Evolutionary conservation across 2,888 invertebrate genomes (phyloP).

Genomic region (Andrena camellia): DNA sequence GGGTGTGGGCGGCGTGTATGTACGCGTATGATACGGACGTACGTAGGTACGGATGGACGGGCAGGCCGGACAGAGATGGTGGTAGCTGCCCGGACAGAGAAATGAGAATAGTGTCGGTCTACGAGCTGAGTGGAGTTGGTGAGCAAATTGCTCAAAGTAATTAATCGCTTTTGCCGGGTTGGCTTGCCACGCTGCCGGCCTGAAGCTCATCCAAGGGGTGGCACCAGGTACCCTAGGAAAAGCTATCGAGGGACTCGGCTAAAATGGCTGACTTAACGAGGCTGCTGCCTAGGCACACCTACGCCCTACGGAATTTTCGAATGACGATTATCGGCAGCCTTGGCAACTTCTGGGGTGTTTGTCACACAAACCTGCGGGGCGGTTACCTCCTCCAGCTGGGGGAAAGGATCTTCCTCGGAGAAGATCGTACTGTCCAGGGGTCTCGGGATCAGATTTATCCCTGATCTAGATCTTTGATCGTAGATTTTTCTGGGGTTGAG

Average conservation of each 20-base stretch:
- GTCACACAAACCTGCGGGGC: background rate
- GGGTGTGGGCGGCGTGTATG: slow-evolving; percentile 25
- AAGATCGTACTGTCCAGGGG: background rate
- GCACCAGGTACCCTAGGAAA: slow-evolving; percentile 79
- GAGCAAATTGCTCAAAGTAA: slow-evolving; percentile 85
- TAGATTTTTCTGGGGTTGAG: background rate
- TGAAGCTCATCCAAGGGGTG: slow-evolving; percentile 82
- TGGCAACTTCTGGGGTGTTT: slow-evolving; percentile 19
- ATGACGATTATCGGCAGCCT: slow-evolving; percentile 50
- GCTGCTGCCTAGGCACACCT: slow-evolving; percentile 62
- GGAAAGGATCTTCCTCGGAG: background rate
- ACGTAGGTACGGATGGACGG: slow-evolving; percentile 68
- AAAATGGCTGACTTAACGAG: slow-evolving; percentile 78
- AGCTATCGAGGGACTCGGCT: slow-evolving; percentile 77
- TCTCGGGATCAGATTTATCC: too few species aligned
- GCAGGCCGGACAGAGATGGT: slow-evolving; percentile 69
- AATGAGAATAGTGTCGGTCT: slow-evolving; percentile 85
- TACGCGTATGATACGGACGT: slow-evolving; percentile 63
- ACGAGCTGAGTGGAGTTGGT: slow-evolving; percentile 84
- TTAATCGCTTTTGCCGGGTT: slow-evolving; percentile 85
- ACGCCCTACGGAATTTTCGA: slow-evolving; percentile 59
- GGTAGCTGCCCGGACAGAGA: slow-evolving; percentile 79
- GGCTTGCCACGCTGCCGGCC: slow-evolving; percentile 81
- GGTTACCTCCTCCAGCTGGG: background rate
- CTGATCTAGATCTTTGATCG: too few species aligned